phyloP scores from a whole-genome alignment of 2,888 invertebrate species.

The Podotricha telesiphe region DNA sequence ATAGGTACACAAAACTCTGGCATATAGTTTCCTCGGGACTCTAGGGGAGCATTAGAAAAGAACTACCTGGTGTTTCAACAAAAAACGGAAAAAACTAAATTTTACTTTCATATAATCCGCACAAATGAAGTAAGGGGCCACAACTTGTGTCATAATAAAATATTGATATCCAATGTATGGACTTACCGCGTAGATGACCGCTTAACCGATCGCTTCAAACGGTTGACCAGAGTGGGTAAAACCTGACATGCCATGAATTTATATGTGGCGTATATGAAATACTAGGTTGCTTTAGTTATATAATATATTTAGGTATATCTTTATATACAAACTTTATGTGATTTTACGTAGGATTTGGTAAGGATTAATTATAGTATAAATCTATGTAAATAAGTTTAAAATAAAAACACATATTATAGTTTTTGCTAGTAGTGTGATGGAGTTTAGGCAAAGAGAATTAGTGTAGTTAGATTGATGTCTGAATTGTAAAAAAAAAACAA shows the following conservation, averaged over 20 bases:
- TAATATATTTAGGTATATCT: slow-evolving; percentile 4
- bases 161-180: neutral
- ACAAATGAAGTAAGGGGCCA: neutral
- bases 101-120: neutral
- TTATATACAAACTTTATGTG: neutral
- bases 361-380: neutral
- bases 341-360: neutral
- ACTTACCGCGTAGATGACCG: slow-evolving; percentile 17
- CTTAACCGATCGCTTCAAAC: slow-evolving; percentile 26
- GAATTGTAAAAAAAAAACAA: no score
- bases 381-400: no score
- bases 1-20: no score
- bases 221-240: slow-evolving; percentile 24
- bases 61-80: no score
- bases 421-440: no score
- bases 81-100: no score
- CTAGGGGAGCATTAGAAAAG: no score
- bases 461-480: no score
- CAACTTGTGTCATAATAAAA: neutral
- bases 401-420: no score
- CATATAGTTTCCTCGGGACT: no score
- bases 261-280: slow-evolving; percentile 19
- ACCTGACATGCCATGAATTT: slow-evolving; percentile 24
- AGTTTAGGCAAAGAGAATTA: no score
- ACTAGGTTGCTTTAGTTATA: slow-evolving; percentile 5